Evolutionary conservation across 1,140 invertebrate genomes (phyloP).

Genomic region (Cherax quadricarinatus): DNA sequence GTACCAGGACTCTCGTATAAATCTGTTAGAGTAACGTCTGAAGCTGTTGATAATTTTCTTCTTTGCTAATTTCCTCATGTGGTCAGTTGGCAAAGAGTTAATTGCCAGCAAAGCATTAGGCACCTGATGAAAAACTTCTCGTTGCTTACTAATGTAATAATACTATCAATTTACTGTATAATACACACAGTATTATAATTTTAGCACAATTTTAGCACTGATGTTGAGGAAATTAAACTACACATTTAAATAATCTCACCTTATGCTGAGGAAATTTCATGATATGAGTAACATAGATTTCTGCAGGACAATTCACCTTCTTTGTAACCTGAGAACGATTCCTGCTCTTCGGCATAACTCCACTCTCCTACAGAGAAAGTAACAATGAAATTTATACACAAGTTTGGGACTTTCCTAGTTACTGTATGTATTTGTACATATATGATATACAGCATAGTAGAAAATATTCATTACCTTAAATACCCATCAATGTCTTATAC

Average conservation of each 20-base stretch:
- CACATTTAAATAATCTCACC: constrained; percentile 21
- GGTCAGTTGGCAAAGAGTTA: constrained; percentile 65
- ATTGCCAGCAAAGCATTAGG: constrained; percentile 55
- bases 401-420: not conserved
- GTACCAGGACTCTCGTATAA: constrained; percentile 68
- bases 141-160: not conserved
- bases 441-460: too few relatives aligned
- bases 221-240: not conserved
- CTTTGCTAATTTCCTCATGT: constrained; percentile 66
- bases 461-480: too few relatives aligned
- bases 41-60: constrained; percentile 57
- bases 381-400: not conserved
- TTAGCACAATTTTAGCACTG: too few relatives aligned
- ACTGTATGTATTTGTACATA: too few relatives aligned
- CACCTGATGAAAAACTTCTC: constrained; percentile 18
- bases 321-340: constrained; percentile 64
- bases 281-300: constrained; percentile 68
- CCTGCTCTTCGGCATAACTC: constrained; percentile 59
- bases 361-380: constrained; percentile 57
- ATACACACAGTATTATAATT: not conserved
- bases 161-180: not conserved
- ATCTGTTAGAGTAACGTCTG: constrained; percentile 32
- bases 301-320: constrained; percentile 70
- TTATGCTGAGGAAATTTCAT: constrained; percentile 71
- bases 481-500: too few relatives aligned